Conservation (phyloP, 1,140 invertebrate species). For the Dryas iulia region DNA sequence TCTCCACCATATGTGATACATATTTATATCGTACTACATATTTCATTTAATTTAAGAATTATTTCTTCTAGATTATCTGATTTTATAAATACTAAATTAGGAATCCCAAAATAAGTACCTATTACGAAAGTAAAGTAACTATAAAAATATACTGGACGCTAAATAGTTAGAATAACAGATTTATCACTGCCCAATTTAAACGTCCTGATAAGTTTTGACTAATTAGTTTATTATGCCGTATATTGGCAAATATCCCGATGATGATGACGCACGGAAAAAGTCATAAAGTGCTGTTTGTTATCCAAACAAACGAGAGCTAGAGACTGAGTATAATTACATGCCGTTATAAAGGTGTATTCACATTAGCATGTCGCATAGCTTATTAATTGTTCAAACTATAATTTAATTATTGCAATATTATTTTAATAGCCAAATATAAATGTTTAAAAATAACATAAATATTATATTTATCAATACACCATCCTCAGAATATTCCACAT, state of each 20-base stretch:
- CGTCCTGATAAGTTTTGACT: slow-evolving; percentile 66
- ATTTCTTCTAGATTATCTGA: background rate
- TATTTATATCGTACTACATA: background rate
- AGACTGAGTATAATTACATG: slow-evolving; percentile 19
- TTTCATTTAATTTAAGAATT: background rate
- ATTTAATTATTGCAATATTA: background rate
- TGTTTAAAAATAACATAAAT: too few species aligned
- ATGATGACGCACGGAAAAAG: slow-evolving; percentile 56
- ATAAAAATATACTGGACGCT: background rate
- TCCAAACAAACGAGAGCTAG: slow-evolving; percentile 40
- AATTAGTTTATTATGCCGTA: slow-evolving; percentile 58
- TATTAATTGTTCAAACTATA: background rate
- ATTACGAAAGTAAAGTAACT: too few species aligned
- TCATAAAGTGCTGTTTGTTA: slow-evolving; percentile 52
- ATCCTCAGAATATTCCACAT: too few species aligned
- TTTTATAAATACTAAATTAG: background rate
- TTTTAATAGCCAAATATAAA: too few species aligned
- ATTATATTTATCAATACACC: too few species aligned
- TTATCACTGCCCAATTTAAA: slow-evolving; percentile 57
- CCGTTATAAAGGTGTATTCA: background rate
- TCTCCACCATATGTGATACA: too few species aligned
- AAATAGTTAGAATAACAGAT: slow-evolving; percentile 31
- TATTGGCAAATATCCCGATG: slow-evolving; percentile 50
- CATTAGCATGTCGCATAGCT: background rate
- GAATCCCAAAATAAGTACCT: background rate